Evolutionary conservation across 2,888 invertebrate genomes (phyloP).

Genomic region (Melanophora roralis): DNA sequence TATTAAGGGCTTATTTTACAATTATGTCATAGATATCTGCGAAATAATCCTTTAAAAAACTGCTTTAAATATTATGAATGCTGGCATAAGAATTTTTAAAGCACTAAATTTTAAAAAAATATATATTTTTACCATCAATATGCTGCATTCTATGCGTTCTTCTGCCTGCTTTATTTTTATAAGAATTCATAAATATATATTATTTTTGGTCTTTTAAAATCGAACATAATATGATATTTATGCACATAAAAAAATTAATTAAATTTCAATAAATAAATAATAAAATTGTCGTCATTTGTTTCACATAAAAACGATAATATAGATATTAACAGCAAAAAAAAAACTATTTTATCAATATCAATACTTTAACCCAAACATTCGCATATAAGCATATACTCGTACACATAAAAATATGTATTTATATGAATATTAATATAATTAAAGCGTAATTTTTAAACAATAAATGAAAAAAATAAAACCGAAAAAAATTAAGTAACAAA

Average conservation of each 20-base stretch:
- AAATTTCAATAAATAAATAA: conserved; percentile 51
- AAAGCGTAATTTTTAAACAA: conserved; percentile 32
- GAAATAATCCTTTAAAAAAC: no score
- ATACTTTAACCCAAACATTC: not conserved
- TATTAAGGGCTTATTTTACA: no score
- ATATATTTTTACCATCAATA: no score
- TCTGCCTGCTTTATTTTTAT: no score
- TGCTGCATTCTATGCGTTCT: no score
- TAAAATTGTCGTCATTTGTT: conserved; percentile 48
- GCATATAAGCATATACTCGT: not conserved
- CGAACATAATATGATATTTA: conserved; percentile 27
- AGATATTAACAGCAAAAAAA: not conserved
- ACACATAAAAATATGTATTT: not conserved
- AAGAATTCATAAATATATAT: no score
- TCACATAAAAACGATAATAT: conserved; percentile 6
- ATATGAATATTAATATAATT: conserved; percentile 41
- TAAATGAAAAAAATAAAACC: not conserved
- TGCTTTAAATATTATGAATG: no score
- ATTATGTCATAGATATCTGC: no score
- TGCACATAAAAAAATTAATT: conserved; percentile 31
- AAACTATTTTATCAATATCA: conserved; percentile 19
- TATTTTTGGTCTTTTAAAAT: conserved; percentile 15
- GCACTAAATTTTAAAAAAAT: no score
- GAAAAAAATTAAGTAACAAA: not conserved
- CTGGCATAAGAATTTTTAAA: no score